These are phyloP conservation scores for Diplodus sargus DNA, from an alignment of 2,797 vertebrate genomes.

Conservation along the genomic window DNA sequence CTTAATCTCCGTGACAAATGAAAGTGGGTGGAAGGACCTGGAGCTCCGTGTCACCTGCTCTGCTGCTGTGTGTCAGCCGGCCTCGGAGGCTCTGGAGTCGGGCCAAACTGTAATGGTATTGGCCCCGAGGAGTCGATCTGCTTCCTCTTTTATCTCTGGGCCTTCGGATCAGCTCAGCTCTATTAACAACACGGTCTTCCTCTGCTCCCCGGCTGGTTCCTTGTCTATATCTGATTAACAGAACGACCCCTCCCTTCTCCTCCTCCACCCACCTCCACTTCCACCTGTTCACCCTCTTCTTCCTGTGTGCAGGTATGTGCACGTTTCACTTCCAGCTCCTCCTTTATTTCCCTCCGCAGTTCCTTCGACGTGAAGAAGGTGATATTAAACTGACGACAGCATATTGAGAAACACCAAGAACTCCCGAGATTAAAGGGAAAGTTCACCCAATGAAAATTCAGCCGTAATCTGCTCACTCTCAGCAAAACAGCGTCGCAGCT, in stretches of 20 bases:
- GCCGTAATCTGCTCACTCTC: too few relatives aligned
- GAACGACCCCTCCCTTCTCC: neutral
- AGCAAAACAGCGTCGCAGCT: too few relatives aligned
- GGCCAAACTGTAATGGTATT: conserved; percentile 72
- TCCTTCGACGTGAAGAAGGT: neutral
- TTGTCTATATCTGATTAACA: conserved; percentile 6
- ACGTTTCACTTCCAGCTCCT: neutral
- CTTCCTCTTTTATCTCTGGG: conserved; percentile 18
- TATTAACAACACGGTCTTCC: conserved; percentile 36
- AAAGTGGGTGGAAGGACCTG: conserved; percentile 43
- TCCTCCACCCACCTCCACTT: neutral
- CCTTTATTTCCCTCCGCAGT: neutral
- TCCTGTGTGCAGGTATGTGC: neutral
- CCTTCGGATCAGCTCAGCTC: conserved; percentile 30
- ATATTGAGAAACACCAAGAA: too few relatives aligned
- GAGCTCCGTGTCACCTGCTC: conserved; percentile 27
- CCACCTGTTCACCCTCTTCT: neutral
- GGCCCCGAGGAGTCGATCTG: conserved; percentile 34
- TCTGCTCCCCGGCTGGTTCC: conserved; percentile 1
- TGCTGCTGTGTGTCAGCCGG: conserved; percentile 48
- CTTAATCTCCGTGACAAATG: conserved; percentile 61
- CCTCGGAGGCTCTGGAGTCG: conserved; percentile 57
- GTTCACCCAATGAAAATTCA: too few relatives aligned
- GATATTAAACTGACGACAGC: neutral
- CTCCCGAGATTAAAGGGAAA: too few relatives aligned